These are phyloP conservation scores for Rallus crepitans DNA, from an alignment of 2,797 vertebrate species.

Conservation along the genomic window DNA sequence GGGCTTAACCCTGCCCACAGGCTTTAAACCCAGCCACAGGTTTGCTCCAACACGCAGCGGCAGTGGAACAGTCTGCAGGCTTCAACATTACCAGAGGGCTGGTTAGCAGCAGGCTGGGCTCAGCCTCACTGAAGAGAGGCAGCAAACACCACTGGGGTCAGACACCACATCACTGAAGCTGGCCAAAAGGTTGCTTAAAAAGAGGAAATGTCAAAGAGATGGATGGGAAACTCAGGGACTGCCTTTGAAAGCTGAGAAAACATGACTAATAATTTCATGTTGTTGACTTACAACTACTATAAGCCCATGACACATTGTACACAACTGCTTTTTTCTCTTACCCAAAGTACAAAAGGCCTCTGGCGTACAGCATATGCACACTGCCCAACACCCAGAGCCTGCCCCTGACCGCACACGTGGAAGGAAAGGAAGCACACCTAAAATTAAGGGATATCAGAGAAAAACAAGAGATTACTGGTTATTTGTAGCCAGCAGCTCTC, in stretches of 20 bases:
- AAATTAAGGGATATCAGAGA: not conserved
- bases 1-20: not conserved
- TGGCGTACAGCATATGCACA: not conserved
- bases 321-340: not conserved
- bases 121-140: not conserved
- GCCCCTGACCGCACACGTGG: not conserved
- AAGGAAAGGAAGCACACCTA: not conserved
- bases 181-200: not conserved
- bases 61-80: not conserved
- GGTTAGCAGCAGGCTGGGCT: not conserved
- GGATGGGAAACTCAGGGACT: not conserved
- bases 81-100: rapidly evolving
- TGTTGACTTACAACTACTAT: not conserved
- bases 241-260: not conserved
- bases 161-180: not conserved
- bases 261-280: not conserved
- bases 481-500: not conserved
- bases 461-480: not conserved
- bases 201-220: not conserved
- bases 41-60: not conserved
- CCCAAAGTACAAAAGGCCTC: not conserved
- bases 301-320: not conserved
- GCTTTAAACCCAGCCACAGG: not conserved
- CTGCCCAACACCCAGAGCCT: not conserved
- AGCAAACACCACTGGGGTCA: not conserved